Base-by-base conservation (phyloP, 2,888 invertebrate genomes). In the Thymelicus sylvestris region DNA sequence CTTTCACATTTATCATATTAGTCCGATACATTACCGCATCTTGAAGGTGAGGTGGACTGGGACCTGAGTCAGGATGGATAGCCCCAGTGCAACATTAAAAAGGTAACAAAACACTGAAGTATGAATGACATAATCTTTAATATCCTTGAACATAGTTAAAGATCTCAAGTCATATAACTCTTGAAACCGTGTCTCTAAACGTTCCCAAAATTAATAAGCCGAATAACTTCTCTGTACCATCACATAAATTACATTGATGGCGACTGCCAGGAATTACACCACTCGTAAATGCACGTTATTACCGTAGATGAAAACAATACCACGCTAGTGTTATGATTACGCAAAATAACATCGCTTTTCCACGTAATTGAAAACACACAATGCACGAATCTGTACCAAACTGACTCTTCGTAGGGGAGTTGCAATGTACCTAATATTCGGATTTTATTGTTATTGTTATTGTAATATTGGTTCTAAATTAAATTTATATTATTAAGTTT, bases 191-290 rank as follows among this genome's bases (percentile, higher is more conserved):
- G 88, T 86, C 73, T 86, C 73, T 72, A 74, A 81, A 86, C 83
- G 83, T 82, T 84, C 84, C 82, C 81, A 81, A 91, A 91, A 92
- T 92, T 92, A 92, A 91, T 91, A 91, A 91, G 86, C 85, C 81
- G 82, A 90, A 91, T 91, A 86, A 89, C 87, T 91, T 87, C 88
- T 88, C 87, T 86, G 89, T 86, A 88, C 86, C 86, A 85, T 77
- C 84, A 80, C 87, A 87, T 92, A 92, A 92, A 92, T 91, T 86
- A 90, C 84, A 86, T 88, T 89, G 89, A 92, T 89, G 88, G 87
- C 44, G 82, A 84, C 87, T 87, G 82, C 81, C 83, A 87, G 81
- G 87, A 86, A 85, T 88, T 82, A 88, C 80, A 86, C 81, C 82
- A 84, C 82, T 87, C 84, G 83, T 91, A 88, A 92, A 88, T 52